Base-by-base conservation (phyloP, 2,797 vertebrate species). In the Crax fasciolata region DNA sequence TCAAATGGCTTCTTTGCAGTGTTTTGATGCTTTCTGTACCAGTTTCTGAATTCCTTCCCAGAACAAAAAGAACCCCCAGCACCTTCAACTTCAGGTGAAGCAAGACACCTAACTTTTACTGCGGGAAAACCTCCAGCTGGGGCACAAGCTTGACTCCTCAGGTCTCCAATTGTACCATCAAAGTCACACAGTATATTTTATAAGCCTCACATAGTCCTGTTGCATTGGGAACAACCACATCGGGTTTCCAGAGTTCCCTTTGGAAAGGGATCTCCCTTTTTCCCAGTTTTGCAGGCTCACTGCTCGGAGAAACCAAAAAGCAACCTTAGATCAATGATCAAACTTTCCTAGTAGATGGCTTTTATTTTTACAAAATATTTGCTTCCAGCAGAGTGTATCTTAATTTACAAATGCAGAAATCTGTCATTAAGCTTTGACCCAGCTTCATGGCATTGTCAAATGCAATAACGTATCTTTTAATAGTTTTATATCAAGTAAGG, bases 371-470 rank as follows among this genome's bases (percentile, higher is more conserved):
- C 96, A 98, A 98, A 98, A 98, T 98, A 98, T 98, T 98, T 98
- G 97, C 98, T 98, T 98, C 97, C 97, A 97, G 97, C 94, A 97
- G 97, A 97, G 97, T 98, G 96, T 97, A 98, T 98, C 98, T 98
- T 98, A 98, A 98, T 98, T 98, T 98, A 97, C 92, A 32, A 98
- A 98, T 96, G 97, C 94, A 96, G 96, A 97, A 98, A 98, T 98
- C 98, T 98, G 97, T 98, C 98, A 98, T 98, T 98, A 98, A 98
- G 98, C 98, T 98, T 97, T 98, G 98, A 98, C 98, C 98, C 97
- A 98, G 98, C 97, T 97, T 97, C 97, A 95, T 97, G 97, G 98
- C 97, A 98, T 98, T 98, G 98, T 98, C 98, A 98, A 98, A 98
- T 96, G 97, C 98, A 98, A 98, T 98, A 98, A 98, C 27, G 95